Evolutionary conservation across 2,888 invertebrate genomes (phyloP).

Genomic region (Subacronicta megacephala): DNA sequence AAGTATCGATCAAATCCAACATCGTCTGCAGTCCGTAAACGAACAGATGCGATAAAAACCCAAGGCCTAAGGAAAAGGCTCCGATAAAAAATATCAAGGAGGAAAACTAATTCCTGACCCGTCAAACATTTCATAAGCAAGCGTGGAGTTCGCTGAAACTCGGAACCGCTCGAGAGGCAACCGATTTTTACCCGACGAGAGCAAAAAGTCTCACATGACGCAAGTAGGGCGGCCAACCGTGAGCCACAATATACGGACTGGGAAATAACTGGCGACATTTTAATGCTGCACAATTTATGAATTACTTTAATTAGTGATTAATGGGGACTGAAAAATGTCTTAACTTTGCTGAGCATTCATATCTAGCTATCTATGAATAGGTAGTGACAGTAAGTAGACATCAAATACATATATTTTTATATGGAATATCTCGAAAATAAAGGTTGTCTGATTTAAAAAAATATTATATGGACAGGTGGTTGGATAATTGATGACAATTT

Average conservation of each 20-base stretch:
- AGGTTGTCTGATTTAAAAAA: too few relatives aligned
- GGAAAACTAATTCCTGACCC: slow-evolving; percentile 80
- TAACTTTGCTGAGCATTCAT: slow-evolving; percentile 1
- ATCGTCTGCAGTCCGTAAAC: slow-evolving; percentile 13
- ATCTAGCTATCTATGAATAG: too few relatives aligned
- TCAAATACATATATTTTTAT: too few relatives aligned
- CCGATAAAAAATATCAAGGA: slow-evolving; percentile 60
- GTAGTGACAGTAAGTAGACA: too few relatives aligned
- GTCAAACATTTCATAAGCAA: slow-evolving; percentile 86
- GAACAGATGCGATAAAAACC: slow-evolving; percentile 38
- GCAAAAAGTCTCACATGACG: slow-evolving; percentile 64
- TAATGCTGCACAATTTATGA: slow-evolving; percentile 48
- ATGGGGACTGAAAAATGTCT: slow-evolving; percentile 14
- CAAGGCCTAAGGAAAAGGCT: slow-evolving; percentile 37
- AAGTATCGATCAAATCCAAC: neutral
- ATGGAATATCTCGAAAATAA: too few relatives aligned
- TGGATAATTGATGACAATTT: too few relatives aligned
- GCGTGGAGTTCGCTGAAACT: slow-evolving; percentile 66
- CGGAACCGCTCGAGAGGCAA: slow-evolving; percentile 63
- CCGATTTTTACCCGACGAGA: slow-evolving; percentile 72
- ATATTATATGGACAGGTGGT: too few relatives aligned
- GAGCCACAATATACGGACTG: slow-evolving; percentile 44
- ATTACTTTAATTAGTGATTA: slow-evolving; percentile 46
- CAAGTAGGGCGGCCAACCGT: slow-evolving; percentile 46
- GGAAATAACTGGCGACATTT: slow-evolving; percentile 48